These are phyloP conservation scores for Drosophila chauvacae DNA, from an alignment of 1,140 invertebrate species.

Conservation along the genomic window DNA sequence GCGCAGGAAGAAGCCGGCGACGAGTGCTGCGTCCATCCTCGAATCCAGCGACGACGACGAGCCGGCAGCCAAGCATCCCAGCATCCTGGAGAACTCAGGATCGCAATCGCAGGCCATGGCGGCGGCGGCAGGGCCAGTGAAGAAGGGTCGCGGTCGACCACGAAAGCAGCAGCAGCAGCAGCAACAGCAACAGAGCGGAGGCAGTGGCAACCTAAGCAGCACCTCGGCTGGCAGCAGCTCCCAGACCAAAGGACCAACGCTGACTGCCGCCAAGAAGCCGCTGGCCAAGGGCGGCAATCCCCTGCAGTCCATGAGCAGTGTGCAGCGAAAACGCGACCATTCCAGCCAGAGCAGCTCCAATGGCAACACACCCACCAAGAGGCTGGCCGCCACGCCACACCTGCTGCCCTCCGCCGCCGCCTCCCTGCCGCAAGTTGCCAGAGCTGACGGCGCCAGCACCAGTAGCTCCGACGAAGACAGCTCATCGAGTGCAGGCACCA, in stretches of 20 bases:
- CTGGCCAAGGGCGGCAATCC: conserved; percentile 40
- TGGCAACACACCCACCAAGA: conserved; percentile 68
- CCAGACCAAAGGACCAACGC: conserved; percentile 72
- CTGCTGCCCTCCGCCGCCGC: conserved; percentile 2
- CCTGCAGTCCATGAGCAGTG: conserved; percentile 14
- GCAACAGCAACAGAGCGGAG: conserved; percentile 43
- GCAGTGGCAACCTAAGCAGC: conserved; percentile 56
- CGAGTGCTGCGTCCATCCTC: conserved; percentile 31
- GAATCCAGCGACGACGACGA: conserved; percentile 82
- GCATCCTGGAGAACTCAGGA: conserved; percentile 26
- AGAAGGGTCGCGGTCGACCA: conserved; percentile 78
- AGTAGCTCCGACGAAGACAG: conserved; percentile 62
- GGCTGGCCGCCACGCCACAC: conserved; percentile 34
- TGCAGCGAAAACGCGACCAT: conserved; percentile 47
- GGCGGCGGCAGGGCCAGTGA: conserved; percentile 20
- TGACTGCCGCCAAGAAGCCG: conserved; percentile 77
- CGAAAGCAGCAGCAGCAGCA: conserved; percentile 56
- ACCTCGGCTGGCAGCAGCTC: conserved; percentile 55
- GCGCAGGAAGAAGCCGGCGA: conserved; percentile 60
- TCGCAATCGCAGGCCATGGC: conserved; percentile 19
- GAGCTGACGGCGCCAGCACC: conserved; percentile 8
- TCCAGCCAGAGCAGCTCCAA: conserved; percentile 69
- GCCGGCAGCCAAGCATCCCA: conserved; percentile 50
- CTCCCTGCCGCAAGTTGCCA: neutral
- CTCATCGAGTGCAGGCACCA: conserved; percentile 58